Base-by-base conservation (phyloP, 2,113 vertebrate species). In the Phalacrocorax carbo region DNA sequence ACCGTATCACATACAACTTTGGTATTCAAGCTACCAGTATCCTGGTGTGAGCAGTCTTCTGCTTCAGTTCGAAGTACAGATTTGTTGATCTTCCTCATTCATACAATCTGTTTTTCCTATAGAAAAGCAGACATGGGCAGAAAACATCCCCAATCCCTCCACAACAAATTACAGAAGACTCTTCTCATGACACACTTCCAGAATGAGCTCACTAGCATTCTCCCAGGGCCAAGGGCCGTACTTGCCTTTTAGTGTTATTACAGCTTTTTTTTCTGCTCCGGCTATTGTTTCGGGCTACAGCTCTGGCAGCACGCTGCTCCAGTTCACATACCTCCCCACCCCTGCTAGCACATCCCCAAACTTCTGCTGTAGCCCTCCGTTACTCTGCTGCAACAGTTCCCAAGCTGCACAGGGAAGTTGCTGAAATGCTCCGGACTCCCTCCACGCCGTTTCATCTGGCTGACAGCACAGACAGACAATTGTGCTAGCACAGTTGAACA, bases 401-500 rank as follows among this genome's bases (percentile, higher is more conserved):
- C 0, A 0, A 54, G 73, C 93, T 68, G 68, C 49, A 27, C 11
- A 1, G n/a, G 65, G 42, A 16, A 64, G 29, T 29, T 8, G 73
- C 15, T 17, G 65, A 54, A 84, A n/a, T 0, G 21, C 64, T 22
- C 44, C 0, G 0, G 13, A 16, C 71, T 20, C 18, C 27, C 69
- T 40, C 8, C 10, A 29, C 49, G 19, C 34, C 54, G n/a, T 46
- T 91, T 92, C 72, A 52, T 77, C 76, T 29, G 17, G 54, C 75
- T 81, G 93, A 62, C 79, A 54, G 95, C 94, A 81, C 76, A 73
- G 88, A 94, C 2, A 7, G 54, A 83, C 83, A 81, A 95, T 95
- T 96, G 95, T 91, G 75, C 91, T 36, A 26, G 93, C 79, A 48
- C 94, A 94, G 95, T 88, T 94, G 79, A 97, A 36, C 70, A 46